Conservation (phyloP, 1,140 invertebrate species). For the Drosophila ananassae region DNA sequence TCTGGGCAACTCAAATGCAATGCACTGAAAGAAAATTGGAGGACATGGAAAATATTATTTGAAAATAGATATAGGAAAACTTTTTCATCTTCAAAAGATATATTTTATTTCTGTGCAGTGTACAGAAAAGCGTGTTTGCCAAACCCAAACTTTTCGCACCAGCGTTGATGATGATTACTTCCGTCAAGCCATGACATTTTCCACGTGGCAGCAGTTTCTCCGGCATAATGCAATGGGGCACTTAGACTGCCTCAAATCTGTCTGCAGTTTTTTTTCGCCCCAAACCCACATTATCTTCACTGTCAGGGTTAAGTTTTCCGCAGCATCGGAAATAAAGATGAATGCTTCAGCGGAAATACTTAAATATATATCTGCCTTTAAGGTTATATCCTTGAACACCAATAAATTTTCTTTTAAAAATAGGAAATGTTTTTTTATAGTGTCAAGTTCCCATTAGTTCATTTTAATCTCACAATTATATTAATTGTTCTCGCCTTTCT, state of each 20-base stretch:
- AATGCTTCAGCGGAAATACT: constrained; percentile 8
- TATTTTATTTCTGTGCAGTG: too few species aligned
- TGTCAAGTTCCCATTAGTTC: constrained; percentile 7
- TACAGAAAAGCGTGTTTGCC: constrained; percentile 26
- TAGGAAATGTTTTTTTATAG: constrained; percentile 1
- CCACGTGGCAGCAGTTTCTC: constrained; percentile 32
- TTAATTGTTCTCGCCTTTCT: too few species aligned
- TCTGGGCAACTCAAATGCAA: constrained; percentile 37
- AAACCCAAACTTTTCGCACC: constrained; percentile 30
- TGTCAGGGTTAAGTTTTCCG: not conserved
- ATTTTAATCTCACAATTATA: constrained; percentile 2
- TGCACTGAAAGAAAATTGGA: constrained; percentile 3
- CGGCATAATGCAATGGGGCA: constrained; percentile 18
- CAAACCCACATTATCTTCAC: constrained; percentile 9
- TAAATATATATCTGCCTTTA: constrained; percentile 2
- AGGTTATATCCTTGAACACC: constrained; percentile 15
- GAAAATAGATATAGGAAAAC: too few species aligned
- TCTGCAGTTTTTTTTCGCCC: constrained; percentile 18
- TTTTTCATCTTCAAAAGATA: too few species aligned
- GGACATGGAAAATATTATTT: not conserved
- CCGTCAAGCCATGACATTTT: constrained; percentile 53
- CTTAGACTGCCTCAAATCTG: constrained; percentile 29
- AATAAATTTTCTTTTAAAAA: constrained; percentile 16
- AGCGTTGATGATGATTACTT: constrained; percentile 53
- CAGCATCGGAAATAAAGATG: constrained; percentile 12